Evolutionary conservation across 2,797 vertebrate species (phyloP), one percentile per base, ranked within the genome.

Genomic region (Eutrigla gurnardus): DNA sequence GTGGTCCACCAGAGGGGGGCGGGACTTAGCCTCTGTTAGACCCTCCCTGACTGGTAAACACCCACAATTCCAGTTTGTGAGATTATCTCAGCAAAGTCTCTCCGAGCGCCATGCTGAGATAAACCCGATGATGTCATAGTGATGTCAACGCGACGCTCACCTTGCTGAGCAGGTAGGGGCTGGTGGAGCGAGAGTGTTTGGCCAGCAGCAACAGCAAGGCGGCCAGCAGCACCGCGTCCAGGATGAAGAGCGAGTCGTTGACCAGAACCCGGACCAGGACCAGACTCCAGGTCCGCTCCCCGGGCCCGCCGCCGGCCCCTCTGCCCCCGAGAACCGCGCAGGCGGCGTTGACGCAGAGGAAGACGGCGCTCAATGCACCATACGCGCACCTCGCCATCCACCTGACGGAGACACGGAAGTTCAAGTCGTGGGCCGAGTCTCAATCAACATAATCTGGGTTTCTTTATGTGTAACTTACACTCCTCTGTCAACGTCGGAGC

Each of bases 221-320:
- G 0, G 96, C 96, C 43, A 97, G 94, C 3, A 95, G 89, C 72
- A 97, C 92, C 0, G 96, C 96, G 3, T 95, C 94, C 81, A 96
- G 68, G 65, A 97, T 96, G 64, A 97, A 97, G 66, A 97, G 96
- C 12, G 93, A 85, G 91, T 97, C 96, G 14, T 96, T 97, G 88
- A 97, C 94, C 39, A 97, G 89, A 10, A 97, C 96, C 0, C 96
- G 93, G 6, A 96, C 89, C 72, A 97, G 87, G 59, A 97, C 96
- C 35, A 97, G 91, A 2, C 70, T 93, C 96, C 96, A 96, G 49
- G 95, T 95, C 63, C 86, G 73, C 0, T 89, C 83, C 13, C 77
- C 91, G 0, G 72, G 72, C 18, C 73, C 71, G 0, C 68, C 50
- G 1, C 78, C 69, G 2, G 85, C 80, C 0, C 85, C 92, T 36